Base-by-base conservation (phyloP, 2,888 invertebrate species). In the Carpatolechia fugitivella region DNA sequence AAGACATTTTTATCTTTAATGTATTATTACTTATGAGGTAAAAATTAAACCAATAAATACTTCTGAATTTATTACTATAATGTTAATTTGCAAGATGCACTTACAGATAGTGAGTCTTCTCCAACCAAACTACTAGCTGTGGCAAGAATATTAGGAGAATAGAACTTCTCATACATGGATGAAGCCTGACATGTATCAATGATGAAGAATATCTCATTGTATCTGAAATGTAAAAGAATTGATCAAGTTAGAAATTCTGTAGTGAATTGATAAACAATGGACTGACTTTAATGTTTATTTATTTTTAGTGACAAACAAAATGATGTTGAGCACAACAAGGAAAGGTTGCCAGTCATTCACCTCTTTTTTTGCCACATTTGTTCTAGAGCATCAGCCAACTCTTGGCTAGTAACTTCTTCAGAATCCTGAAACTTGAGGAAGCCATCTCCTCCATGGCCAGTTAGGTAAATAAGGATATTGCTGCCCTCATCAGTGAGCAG, bases 321-420 rank as follows among this genome's bases (percentile, higher is more conserved):
- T n/a, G n/a, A n/a, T n/a, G n/a, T n/a, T 40, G 3, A 40, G 18
- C 18, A 3, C n/a, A 44, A 11, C 13, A 7, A 40, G 13, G 18
- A 40, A 5, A 14, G 40, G 3, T 33, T 33, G 2, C 10, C 10
- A 40, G 5, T 40, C 4, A 14, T 13, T 35, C 6, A 56, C 95
- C 98, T 93, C 80, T 95, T 94, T 77, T 99, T 99, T 76, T 99
- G 98, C 97, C 98, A 99, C 99, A 99, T 99, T 85, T 99, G 99
- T 78, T 99, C 98, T 54, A 99, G 92, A 14, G 99, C 99, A 93
- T 99, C 99, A 14, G 99, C 99, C 69, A 99, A 88, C 80, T 99
- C 99, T 70, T 98, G 97, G 82, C 97, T 98, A 1, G 99, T 99
- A 18, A 99, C 97, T 87, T 99, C 99, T 77, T 99, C 99, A 0